Conservation (phyloP, 1,140 invertebrate species). For the Drosophila repleta region DNA sequence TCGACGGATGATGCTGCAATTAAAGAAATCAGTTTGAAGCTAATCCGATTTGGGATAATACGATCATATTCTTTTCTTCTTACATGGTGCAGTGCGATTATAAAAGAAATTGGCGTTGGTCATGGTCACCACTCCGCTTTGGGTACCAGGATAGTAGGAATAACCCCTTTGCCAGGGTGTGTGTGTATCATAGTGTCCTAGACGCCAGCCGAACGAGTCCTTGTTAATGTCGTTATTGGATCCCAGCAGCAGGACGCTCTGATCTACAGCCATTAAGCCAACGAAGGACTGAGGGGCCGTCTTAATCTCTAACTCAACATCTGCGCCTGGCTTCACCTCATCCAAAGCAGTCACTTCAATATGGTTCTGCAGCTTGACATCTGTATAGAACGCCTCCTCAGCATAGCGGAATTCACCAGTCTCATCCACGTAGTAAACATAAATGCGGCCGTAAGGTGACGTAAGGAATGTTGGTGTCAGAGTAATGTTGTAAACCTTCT, state of each 20-base stretch:
- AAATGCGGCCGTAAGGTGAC: slow-evolving; percentile 90
- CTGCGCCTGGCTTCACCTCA: slow-evolving; percentile 89
- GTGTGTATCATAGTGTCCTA: slow-evolving; percentile 65
- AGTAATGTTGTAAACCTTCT: slow-evolving; percentile 79
- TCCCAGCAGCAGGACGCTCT: slow-evolving; percentile 90
- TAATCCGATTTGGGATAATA: too few species aligned
- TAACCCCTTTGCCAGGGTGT: slow-evolving; percentile 81
- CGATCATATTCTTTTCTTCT: slow-evolving; percentile 23
- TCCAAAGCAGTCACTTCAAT: slow-evolving; percentile 66
- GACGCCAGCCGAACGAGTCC: slow-evolving; percentile 80
- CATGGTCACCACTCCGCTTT: slow-evolving; percentile 71
- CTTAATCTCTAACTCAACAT: slow-evolving; percentile 89
- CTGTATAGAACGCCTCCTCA: slow-evolving; percentile 90
- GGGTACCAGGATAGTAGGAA: slow-evolving; percentile 74
- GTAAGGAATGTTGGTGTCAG: slow-evolving; percentile 90
- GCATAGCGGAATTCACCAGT: slow-evolving; percentile 92
- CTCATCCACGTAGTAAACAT: slow-evolving; percentile 90
- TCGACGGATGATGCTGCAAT: too few species aligned
- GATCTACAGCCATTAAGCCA: slow-evolving; percentile 93
- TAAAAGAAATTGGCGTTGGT: slow-evolving; percentile 80
- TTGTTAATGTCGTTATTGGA: slow-evolving; percentile 63
- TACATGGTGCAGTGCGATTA: slow-evolving; percentile 68
- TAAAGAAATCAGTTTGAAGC: too few species aligned
- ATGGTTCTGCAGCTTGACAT: slow-evolving; percentile 90
- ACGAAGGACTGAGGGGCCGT: slow-evolving; percentile 94